Conservation (phyloP, 2,888 invertebrate genomes). For the Chelonus formosanus region DNA sequence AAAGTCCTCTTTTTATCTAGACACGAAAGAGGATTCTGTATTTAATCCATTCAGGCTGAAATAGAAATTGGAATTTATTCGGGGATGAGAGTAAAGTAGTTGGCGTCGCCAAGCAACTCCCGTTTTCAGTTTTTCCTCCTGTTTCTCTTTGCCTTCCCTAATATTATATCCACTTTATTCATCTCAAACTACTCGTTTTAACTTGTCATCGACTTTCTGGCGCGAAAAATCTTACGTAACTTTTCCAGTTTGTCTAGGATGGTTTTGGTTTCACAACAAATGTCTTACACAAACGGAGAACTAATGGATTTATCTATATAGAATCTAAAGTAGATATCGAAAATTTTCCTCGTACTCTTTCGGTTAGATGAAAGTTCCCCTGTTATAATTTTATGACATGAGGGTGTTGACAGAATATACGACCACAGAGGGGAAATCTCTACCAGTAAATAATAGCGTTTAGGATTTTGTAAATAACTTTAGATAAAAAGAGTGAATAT, state of each 20-base stretch:
- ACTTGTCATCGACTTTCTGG: not conserved
- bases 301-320: too few relatives aligned
- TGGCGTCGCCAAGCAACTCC: slow-evolving; percentile 8
- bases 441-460: slow-evolving; percentile 7
- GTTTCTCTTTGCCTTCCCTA: slow-evolving; percentile 3
- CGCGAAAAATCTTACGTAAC: slow-evolving; percentile 1
- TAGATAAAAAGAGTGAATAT: too few relatives aligned
- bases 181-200: slow-evolving; percentile 1
- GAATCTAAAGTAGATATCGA: too few relatives aligned
- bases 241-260: not conserved
- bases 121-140: not conserved
- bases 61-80: slow-evolving; percentile 16
- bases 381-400: slow-evolving; percentile 1
- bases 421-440: not conserved
- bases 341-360: too few relatives aligned
- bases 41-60: slow-evolving; percentile 12
- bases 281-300: not conserved
- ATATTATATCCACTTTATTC: not conserved
- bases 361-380: too few relatives aligned
- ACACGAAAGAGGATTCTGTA: slow-evolving; percentile 9
- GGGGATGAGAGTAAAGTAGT: not conserved
- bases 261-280: not conserved
- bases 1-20: slow-evolving; percentile 6
- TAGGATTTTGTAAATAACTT: too few relatives aligned
- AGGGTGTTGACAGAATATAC: slow-evolving; percentile 2